Base-by-base conservation (phyloP, 2,888 invertebrate genomes). In the Drosophila anceps region DNA sequence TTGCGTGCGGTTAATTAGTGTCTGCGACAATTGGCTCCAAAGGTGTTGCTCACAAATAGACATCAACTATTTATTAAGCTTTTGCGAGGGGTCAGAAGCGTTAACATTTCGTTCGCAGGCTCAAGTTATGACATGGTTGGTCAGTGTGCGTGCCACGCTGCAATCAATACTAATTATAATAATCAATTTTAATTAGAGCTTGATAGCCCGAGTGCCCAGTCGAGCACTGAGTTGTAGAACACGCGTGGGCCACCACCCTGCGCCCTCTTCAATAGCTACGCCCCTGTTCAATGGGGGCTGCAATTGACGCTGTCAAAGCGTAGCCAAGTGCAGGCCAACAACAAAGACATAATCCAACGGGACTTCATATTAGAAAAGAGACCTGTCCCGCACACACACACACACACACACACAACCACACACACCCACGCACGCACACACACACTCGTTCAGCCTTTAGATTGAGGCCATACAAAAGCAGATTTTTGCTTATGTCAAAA, bases 401-500 rank as follows among this genome's bases (percentile, higher is more conserved):
- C 55, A 5, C 31, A 50, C 63, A 46, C 59, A 48, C 51, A 20
- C 48, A 33, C 55, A 29, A 63, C 27, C 33, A 9, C 62, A 54
- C 37, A 33, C 59, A 5, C 31, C 46, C 63, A 46, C 59, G 43
- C 51, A 20, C 48, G 29, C 55, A 29, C 65, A 31, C 33, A 9
- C 62, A 54, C 37, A 33, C 59, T 50, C 55, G 31, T 12, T 61
- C 33, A 46, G 48, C 35, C 54, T 74, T 60, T 54, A 33, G 62
- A 81, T 63, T 73, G 70, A 72, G 65, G 53, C 53, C 64, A 76
- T 67, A 70, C 57, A 77, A 77, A 80, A 80, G 81, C 73, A 72
- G 84, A 89, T 89, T 84, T 84, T 87, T 87, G 84, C 84, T 88
- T 89, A 87, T 87, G 84, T 81, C 90, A 87, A 82, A 89, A 84